phyloP scores from a whole-genome alignment of 2,797 vertebrate genomes.

The Rhinophrynus dorsalis region DNA sequence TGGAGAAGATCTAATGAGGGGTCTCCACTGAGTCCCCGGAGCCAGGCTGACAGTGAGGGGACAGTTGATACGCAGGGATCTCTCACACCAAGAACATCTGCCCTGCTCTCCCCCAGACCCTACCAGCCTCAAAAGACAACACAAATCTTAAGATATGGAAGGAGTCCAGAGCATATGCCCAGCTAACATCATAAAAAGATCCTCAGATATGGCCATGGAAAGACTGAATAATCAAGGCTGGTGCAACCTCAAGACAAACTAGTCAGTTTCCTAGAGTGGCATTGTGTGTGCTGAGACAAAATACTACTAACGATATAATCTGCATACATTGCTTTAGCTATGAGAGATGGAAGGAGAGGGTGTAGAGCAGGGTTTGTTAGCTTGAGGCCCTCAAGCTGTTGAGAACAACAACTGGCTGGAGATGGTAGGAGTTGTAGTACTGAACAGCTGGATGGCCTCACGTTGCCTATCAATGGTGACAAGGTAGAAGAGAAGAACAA shows the following conservation, averaged over 20 bases:
- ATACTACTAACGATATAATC: too few relatives aligned
- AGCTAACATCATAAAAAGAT: neutral
- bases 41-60: constrained; percentile 27
- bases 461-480: too few relatives aligned
- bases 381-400: too few relatives aligned
- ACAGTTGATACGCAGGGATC: constrained; percentile 6
- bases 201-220: neutral
- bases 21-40: neutral
- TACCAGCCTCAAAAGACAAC: constrained; percentile 25
- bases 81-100: constrained; percentile 10
- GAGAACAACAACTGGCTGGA: too few relatives aligned
- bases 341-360: too few relatives aligned
- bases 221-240: neutral
- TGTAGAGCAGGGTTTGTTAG: too few relatives aligned
- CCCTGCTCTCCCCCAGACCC: constrained; percentile 51
- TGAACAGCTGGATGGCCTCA: too few relatives aligned
- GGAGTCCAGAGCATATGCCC: neutral
- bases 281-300: too few relatives aligned
- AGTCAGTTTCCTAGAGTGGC: too few relatives aligned
- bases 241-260: neutral
- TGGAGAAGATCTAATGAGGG: constrained; percentile 45
- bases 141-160: constrained; percentile 22
- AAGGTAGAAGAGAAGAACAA: too few relatives aligned
- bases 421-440: too few relatives aligned
- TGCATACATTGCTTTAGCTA: too few relatives aligned